These are phyloP conservation scores for Damaliscus lunatus DNA, from an alignment of 2,113 vertebrate genomes.

Conservation along the genomic window DNA sequence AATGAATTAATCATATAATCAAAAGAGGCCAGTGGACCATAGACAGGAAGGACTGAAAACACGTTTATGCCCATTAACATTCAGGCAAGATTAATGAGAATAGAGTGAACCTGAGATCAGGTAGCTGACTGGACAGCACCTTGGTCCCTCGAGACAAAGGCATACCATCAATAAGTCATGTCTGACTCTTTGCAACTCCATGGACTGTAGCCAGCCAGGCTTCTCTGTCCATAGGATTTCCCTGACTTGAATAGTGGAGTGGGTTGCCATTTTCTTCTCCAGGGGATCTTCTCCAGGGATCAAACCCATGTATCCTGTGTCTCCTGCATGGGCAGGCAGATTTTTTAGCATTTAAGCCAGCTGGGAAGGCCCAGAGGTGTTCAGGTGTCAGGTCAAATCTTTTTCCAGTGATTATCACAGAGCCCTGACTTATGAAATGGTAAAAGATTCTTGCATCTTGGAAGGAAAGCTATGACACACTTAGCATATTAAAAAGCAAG, in stretches of 20 bases:
- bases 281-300: neutral
- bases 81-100: neutral
- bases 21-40: neutral
- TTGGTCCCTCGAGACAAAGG: neutral
- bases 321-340: neutral
- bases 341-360: neutral
- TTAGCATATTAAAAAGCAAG: neutral
- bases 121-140: neutral
- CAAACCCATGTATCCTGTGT: neutral
- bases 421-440: neutral
- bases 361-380: neutral
- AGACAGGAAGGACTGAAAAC: neutral
- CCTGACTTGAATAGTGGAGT: accelerated
- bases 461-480: neutral
- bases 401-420: neutral
- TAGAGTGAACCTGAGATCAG: neutral
- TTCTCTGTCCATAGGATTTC: neutral
- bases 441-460: neutral
- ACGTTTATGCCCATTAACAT: neutral
- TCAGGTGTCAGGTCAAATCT: neutral
- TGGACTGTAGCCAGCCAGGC: neutral
- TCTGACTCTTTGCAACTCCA: neutral
- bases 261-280: neutral
- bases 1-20: neutral
- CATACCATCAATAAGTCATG: neutral